A percentile compares a stretch with the other conserved stretches of the same genome.
These are phyloP conservation scores for Cephus rjabovi DNA, from an alignment of 2,888 invertebrate species.

Conservation along the genomic window DNA sequence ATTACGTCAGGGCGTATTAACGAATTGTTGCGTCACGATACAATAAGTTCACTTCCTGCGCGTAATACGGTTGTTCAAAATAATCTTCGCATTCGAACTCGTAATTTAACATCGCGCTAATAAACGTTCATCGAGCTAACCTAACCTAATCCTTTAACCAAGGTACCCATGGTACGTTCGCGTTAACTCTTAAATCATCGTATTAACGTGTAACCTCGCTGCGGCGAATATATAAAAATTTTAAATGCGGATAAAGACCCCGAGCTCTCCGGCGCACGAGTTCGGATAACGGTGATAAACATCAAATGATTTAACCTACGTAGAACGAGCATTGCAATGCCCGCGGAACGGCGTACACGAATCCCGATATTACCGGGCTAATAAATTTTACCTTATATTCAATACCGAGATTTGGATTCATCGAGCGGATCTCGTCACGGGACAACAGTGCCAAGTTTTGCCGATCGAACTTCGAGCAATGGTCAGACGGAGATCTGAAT, in stretches of 20 bases:
- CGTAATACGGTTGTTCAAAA: background rate
- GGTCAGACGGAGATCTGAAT: too few species aligned
- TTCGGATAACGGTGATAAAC: conserved; percentile 34
- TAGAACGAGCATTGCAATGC: conserved; percentile 45
- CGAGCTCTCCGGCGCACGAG: too few species aligned
- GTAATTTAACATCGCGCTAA: background rate
- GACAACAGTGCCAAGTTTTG: too few species aligned
- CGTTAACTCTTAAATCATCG: conserved; percentile 51
- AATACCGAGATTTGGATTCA: background rate
- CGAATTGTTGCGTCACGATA: background rate
- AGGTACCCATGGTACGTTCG: conserved; percentile 5
- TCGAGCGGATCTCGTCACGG: too few species aligned
- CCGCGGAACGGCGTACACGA: conserved; percentile 42
- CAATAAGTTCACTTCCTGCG: background rate
- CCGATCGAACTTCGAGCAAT: too few species aligned
- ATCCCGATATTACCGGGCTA: conserved; percentile 40
- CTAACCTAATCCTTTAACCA: background rate
- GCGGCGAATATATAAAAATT: conserved; percentile 50
- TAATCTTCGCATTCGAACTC: background rate
- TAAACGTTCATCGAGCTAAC: background rate
- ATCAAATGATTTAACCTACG: conserved; percentile 48
- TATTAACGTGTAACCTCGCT: conserved; percentile 46
- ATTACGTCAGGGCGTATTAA: background rate
- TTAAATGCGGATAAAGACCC: conserved; percentile 19
- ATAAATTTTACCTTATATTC: conserved; percentile 38